A percentile compares a stretch with the other conserved stretches of the same genome.
phyloP scores from a whole-genome alignment of 2,113 vertebrate genomes.

The Mystacornis crossleyi region DNA sequence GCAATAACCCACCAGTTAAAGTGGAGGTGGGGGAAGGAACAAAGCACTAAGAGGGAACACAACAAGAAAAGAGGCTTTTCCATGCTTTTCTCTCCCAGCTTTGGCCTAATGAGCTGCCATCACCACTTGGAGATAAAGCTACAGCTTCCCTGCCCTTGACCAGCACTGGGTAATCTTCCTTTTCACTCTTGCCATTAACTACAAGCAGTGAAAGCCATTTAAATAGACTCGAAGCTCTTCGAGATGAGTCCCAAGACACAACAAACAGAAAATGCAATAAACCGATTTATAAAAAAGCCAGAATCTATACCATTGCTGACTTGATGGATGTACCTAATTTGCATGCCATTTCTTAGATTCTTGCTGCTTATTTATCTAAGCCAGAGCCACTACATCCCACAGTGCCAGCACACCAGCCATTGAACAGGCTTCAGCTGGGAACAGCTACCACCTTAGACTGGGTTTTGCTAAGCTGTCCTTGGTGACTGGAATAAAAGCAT shows the following conservation, averaged over 20 bases:
- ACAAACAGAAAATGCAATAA: not conserved
- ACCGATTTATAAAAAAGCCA: not conserved
- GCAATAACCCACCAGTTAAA: not conserved
- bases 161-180: not conserved
- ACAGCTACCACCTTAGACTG: not conserved
- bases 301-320: not conserved
- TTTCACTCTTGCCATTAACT: not conserved
- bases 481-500: not conserved
- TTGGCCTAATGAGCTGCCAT: not conserved
- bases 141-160: not conserved
- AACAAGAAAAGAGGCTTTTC: not conserved
- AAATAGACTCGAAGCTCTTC: not conserved
- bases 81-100: not conserved
- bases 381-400: not conserved
- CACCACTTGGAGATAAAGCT: not conserved
- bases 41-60: not conserved
- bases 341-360: not conserved
- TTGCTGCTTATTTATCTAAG: not conserved
- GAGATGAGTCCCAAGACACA: not conserved
- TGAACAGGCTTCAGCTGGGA: not conserved
- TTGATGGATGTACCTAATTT: slow-evolving; percentile 20
- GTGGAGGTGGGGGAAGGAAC: fast-evolving
- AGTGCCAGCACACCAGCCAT: not conserved
- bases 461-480: not conserved
- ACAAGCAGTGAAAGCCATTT: not conserved